These are phyloP conservation scores for Cylindroiulus punctatus DNA, from an alignment of 2,888 invertebrate species.

Conservation along the genomic window DNA sequence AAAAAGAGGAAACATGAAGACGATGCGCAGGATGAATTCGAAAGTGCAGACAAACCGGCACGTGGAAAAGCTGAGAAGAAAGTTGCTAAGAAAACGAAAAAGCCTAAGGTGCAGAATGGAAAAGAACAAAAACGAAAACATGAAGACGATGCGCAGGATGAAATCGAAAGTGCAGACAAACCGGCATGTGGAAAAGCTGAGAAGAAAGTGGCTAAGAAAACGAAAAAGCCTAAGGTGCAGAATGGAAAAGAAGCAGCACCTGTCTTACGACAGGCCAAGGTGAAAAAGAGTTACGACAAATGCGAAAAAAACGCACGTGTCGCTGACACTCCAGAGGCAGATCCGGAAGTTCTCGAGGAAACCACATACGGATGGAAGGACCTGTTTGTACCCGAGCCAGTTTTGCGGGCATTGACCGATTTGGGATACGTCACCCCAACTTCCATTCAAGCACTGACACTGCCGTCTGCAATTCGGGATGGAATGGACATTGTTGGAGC, in stretches of 20 bases:
- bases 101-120: too few species aligned
- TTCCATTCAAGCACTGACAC: slow-evolving; percentile 82
- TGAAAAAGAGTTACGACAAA: slow-evolving; percentile 56
- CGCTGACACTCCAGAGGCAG: not conserved
- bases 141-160: too few species aligned
- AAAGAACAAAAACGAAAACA: too few species aligned
- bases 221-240: not conserved
- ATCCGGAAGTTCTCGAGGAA: not conserved
- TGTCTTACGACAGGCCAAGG: slow-evolving; percentile 56
- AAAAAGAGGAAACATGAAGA: not conserved
- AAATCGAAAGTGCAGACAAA: too few species aligned
- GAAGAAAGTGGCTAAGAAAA: not conserved
- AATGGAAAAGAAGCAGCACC: not conserved
- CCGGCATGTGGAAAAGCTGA: too few species aligned
- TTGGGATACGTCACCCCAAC: slow-evolving; percentile 85
- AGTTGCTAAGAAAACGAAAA: too few species aligned
- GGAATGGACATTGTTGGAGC: slow-evolving; percentile 95
- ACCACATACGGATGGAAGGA: slow-evolving; percentile 65
- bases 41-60: not conserved
- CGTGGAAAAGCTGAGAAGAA: not conserved
- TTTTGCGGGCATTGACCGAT: slow-evolving; percentile 79
- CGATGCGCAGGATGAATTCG: not conserved
- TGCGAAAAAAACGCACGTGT: not conserved
- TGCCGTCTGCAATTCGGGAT: slow-evolving; percentile 87
- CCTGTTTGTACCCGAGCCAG: slow-evolving; percentile 72